Evolutionary conservation across 30 jellyfish, hydroid and myxozoan genomes (phyloP), one percentile per base, ranked within the genome.

Genomic region (Clytia hemisphaerica): DNA sequence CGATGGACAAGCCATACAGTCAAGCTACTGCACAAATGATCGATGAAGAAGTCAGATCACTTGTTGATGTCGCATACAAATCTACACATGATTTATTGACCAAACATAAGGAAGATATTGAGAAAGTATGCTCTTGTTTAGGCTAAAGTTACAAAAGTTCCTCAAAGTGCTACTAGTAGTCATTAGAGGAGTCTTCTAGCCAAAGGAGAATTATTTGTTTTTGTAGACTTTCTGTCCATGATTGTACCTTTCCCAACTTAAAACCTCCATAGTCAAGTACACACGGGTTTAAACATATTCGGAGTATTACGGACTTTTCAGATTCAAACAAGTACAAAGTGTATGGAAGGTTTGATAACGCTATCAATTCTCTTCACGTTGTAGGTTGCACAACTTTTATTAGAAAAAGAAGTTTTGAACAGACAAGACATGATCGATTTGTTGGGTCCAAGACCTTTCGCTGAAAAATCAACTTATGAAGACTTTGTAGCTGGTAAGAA

Each of bases 401-500:
- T 89, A 4, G 95, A 89, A 66, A 71, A 68, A 55, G 98, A 89
- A 58, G 98, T 89, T 22, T 49, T 89, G 21, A 89, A 78, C 47
- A 76, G 98, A 24, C 93, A 89, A 51, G 98, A 89, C 62, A 89
- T 89, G 98, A 89, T 89, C 28, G 94, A 89, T 7, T 33, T 89
- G 45, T 62, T 89, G n/a, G 98, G 98, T 28, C 94, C 94, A 29
- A 75, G 98, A 66, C 98, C 95, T 27, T 89, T 89, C 63, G 75
- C 85, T 3, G 98, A 89, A 53, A 75, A 80, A 62, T 89, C 98
- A 46, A 89, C 98, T 10, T 89, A 89, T 46, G 98, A 89, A 47
- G 98, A 89, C n/a, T 89, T 89, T 48, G 98, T 89, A 9, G 96
- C 96, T 1, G n/a, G n/a, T n/a, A n/a, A n/a, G n/a, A n/a, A n/a